Base-by-base conservation (phyloP, 2,888 invertebrate species). In the Pseudococcus jackbeardsleyi region DNA sequence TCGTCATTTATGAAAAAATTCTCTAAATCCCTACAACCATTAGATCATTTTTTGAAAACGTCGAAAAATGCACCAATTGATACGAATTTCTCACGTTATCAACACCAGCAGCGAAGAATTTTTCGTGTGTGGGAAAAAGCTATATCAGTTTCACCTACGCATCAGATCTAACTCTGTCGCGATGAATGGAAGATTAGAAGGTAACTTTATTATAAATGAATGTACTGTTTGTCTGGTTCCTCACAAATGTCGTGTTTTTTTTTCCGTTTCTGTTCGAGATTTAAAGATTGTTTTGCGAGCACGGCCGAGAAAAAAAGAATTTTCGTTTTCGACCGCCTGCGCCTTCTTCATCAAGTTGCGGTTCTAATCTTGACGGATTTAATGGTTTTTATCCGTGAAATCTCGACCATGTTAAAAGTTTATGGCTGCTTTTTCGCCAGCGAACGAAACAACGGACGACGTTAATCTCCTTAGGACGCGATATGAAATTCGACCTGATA, bases 341-440 rank as follows among this genome's bases (percentile, higher is more conserved):
- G 26, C 26, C 26, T 33, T 33, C 26, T 33, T 33, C 26, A 2
- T 12, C 11, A 64, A 64, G 64, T 64, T 64, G 64, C 64, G 64
- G 64, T 72, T 72, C 72, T 72, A 72, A 72, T 72, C 72, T 72
- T 72, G 72, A 33, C 39, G 72, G 72, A 72, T 72, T 72, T 72
- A 72, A 72, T 72, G 33, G 33, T 72, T 72, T 72, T 33, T 26
- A 33, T 72, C 26, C 72, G 72, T 1, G 17, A 33, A 72, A 72
- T 33, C 33, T 72, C 72, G 72, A 72, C 72, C 72, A 72, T 72
- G 72, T 72, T 33, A 72, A 72, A 72, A 72, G 72, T 72, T 72
- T 72, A 59, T 42, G 7, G 15, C 59, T 59, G 12, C 59, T 59
- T 59, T 59, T 19, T 17, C 59, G 59, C 59, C 15, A n/a, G 15